Base-by-base conservation (phyloP, 2,113 vertebrate species). In the Scortum barcoo region DNA sequence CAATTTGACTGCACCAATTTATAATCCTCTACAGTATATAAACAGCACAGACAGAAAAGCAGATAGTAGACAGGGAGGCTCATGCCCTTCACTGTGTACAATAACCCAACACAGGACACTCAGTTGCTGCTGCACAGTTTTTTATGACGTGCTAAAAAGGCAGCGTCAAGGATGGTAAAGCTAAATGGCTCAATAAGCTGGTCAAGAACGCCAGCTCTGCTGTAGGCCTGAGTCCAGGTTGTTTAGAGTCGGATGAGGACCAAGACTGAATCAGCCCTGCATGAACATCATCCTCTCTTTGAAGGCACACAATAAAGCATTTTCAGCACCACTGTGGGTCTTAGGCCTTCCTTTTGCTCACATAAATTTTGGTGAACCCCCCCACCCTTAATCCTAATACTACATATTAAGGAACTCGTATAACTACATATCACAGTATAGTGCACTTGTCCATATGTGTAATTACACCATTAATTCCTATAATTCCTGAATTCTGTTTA, bases 121-220 rank as follows among this genome's bases (percentile, higher is more conserved):
- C 61, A 65, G 53, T 40, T 40, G 65, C 50, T 4, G 1, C 13
- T 40, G 40, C 38, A 44, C 33, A 73, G 68, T 36, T 78, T 48
- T 82, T 85, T 76, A 78, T 72, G 66, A 72, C 46, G 73, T 65
- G 68, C 48, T 51, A 36, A 62, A 78, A 51, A 83, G 80, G 50
- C 50, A 57, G 40, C 48, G 17, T 75, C 72, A 78, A 75, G 77
- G 85, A 60, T 80, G 68, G 63, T 71, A 38, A 76, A 80, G 50
- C 72, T 84, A 73, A 86, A 86, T 63, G 42, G 46, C 50, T 89
- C 72, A 86, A 79, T 89, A 72, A 79, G 50, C 42, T 11, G 62
- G 48, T 72, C 65, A 72, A 72, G 73, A 78, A 67, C 2, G 20
- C 20, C 57, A 66, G 60, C 62, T 80, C 63, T 72, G 33, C 66